Evolutionary conservation across 2,113 vertebrate genomes (phyloP).

Genomic region (Cranoglanis bouderius): DNA sequence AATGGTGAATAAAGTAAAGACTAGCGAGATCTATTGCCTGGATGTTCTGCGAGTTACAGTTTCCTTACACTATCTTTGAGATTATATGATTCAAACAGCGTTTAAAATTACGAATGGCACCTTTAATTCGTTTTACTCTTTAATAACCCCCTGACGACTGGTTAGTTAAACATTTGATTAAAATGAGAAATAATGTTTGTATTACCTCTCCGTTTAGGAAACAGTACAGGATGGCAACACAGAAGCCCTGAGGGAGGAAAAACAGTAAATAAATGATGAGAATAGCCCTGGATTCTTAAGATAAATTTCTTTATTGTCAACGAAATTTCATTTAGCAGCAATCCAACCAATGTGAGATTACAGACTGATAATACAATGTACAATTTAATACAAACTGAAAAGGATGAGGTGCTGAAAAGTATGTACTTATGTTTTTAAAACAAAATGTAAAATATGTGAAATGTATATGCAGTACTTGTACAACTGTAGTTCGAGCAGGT

Average conservation of each 20-base stretch:
- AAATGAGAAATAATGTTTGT: slow-evolving; percentile 12
- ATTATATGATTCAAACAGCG: not conserved
- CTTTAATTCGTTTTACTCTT: not conserved
- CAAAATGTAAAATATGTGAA: not conserved
- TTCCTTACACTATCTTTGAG: not conserved
- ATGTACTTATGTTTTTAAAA: not conserved
- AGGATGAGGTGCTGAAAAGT: too few species aligned
- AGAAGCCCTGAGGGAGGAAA: slow-evolving; percentile 83
- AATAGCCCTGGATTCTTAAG: not conserved
- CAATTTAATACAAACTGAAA: not conserved
- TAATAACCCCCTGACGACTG: not conserved
- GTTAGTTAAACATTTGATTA: not conserved
- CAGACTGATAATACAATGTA: not conserved
- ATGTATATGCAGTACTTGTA: not conserved
- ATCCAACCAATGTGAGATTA: not conserved
- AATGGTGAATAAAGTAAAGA: not conserved
- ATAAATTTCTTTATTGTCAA: too few species aligned
- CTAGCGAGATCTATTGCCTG: not conserved
- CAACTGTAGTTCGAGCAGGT: not conserved
- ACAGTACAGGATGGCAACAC: slow-evolving; percentile 94
- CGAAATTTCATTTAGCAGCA: not conserved
- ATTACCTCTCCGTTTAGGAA: slow-evolving; percentile 98
- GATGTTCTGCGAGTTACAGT: not conserved
- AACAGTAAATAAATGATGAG: slow-evolving; percentile 14
- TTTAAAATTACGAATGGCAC: not conserved